Base-by-base conservation (phyloP, 37 sponge, comb jelly and placozoan genomes). In the Cladorhizidae sp. region DNA sequence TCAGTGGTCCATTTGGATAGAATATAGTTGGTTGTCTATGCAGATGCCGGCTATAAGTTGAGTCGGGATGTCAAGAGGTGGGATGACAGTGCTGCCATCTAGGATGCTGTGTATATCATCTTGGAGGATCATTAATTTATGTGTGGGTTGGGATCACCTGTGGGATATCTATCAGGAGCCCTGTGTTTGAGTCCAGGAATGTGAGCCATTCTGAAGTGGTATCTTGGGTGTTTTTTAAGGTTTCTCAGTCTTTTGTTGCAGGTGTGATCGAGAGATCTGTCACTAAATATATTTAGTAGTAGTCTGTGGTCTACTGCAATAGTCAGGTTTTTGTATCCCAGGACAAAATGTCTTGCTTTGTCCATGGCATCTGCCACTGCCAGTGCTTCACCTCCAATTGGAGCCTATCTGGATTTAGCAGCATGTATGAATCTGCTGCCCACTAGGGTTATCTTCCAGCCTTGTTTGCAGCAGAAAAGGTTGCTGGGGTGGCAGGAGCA, bases 361-460 rank as follows among this genome's bases (percentile, higher is more conserved):
- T 80, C 72, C 18, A 9, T 72, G 45, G 81, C 73, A 71, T 80
- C 81, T 61, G 72, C 81, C 41, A 80, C 81, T 61, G 81, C 81
- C 43, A 80, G 45, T 14, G 72, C 81, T 70, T 80, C 81, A 39
- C 81, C 81, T 80, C 70, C 81, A 56, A 80, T 71, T 29, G 81
- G 72, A 2, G 81, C 62, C 35, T 80, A 80, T 32, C 72, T 70
- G 58, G 81, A 80, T 80, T 80, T 62, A 70, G 81, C 72, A 58
- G 63, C 62, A 38, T 80, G 81, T 56, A 62, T 70, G 63, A 80
- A 80, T 70, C 81, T 29, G 72, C 81, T 80, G 23, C 81, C 81
- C 14, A 80, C 72, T 39, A 80, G 61, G 49, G 81, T 80, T 36
- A 80, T 80, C 62, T 70, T 80, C 81, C 81, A 80, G 58, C 81